Percentiles rank a stretch among this genome's conserved stretches.
Evolutionary conservation across 2,113 vertebrate genomes (phyloP).

Genomic region (Calyptomena viridis): DNA sequence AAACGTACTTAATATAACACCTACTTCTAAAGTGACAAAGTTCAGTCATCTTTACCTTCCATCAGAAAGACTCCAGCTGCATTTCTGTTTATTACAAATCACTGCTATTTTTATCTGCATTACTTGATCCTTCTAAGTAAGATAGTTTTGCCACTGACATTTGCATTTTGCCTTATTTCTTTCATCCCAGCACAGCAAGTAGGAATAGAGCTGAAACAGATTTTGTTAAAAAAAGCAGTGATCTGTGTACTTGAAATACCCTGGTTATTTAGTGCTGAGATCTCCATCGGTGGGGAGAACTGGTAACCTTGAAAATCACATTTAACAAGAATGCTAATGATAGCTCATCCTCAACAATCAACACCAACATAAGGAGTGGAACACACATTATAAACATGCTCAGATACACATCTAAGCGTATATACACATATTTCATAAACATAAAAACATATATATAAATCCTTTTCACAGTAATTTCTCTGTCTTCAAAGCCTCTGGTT

Average conservation of each 20-base stretch:
- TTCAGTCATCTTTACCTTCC: background rate
- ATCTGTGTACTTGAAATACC: background rate
- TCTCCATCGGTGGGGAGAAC: background rate
- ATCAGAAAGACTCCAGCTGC: background rate
- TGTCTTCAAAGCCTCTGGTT: background rate
- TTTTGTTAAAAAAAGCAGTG: background rate
- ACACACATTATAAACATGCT: background rate
- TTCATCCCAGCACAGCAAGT: background rate
- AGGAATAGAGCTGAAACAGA: background rate
- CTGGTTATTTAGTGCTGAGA: background rate
- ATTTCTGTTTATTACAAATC: background rate
- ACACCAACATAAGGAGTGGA: background rate
- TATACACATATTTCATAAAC: background rate
- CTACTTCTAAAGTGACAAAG: background rate
- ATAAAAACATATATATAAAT: background rate
- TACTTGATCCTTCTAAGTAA: background rate
- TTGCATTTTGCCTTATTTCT: background rate
- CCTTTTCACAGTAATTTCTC: background rate
- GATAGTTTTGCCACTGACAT: background rate
- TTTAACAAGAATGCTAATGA: background rate
- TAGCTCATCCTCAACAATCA: background rate
- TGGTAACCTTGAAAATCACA: background rate
- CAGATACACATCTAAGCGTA: background rate
- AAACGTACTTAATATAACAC: background rate
- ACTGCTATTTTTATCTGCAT: background rate